Base-by-base conservation (phyloP, 2,797 vertebrate species). In the Ambastaia sidthimunki region DNA sequence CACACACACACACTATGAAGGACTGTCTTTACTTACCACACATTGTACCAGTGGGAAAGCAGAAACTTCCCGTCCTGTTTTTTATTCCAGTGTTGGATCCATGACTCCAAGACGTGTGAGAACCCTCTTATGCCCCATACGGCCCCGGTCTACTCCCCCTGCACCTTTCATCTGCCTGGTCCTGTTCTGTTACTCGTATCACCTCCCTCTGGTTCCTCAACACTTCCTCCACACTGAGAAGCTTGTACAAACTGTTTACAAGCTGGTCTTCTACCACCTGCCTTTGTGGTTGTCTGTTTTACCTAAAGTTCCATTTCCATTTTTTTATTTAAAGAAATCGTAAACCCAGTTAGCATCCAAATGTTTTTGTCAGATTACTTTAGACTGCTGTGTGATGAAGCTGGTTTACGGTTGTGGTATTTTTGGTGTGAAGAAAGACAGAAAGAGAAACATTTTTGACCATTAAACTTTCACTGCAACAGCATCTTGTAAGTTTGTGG, bases 11-110 rank as follows among this genome's bases (percentile, higher is more conserved):
- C 16, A 54, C 50, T 44, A 7, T 41, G 37, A 41, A 41, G 7
- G 37, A 18, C 15, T 28, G 28, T 21, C 31, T 41, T 54, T 69
- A 82, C 87, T 88, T 70, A 88, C 87, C 87, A 84, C 73, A 82
- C 87, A 88, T 88, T 67, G 80, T 84, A 83, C 83, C 80, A 83
- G 72, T 77, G 19, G 76, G 66, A 72, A 73, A 50, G 75, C 57
- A 57, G 71, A 73, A 69, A 81, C 74, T 83, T 82, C 80, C 77
- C n/a, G 74, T 73, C 44, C 50, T 70, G 62, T 48, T 71, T 65
- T 79, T 75, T 86, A 84, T 80, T 85, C 71, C 21, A 18, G 66
- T 59, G 66, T 34, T 70, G 68, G 41, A 78, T 82, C 83, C 83
- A 85, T 83, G 59, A 16, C 55, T 67, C 54, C 47, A 80, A 60